Evolutionary conservation across 2,888 invertebrate genomes (phyloP).

Genomic region (Cephus pygmeus): DNA sequence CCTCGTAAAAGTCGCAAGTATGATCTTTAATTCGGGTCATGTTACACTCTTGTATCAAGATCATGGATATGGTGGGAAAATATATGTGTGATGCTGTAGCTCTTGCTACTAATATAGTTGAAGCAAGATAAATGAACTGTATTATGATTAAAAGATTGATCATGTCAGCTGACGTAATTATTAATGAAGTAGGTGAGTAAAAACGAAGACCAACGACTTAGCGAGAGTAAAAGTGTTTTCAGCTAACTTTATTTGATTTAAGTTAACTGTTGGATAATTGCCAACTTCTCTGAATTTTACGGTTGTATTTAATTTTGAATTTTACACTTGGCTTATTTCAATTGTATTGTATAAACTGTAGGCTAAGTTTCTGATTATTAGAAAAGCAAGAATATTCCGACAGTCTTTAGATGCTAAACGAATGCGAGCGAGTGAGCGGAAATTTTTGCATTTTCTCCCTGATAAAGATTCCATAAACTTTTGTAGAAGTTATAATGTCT

Average conservation of each 20-base stretch:
- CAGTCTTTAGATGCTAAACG: not conserved
- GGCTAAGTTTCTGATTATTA: not conserved
- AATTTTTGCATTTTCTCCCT: not conserved
- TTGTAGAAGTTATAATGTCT: slow-evolving; percentile 1
- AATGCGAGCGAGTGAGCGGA: too few species aligned
- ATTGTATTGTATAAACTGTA: not conserved
- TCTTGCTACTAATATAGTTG: not conserved
- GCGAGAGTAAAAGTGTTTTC: not conserved
- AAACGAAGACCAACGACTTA: not conserved
- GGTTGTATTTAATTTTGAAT: not conserved
- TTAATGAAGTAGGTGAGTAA: not conserved
- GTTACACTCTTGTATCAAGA: not conserved
- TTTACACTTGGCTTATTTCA: not conserved
- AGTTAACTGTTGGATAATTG: not conserved
- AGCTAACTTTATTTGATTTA: not conserved
- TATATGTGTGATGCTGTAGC: not conserved
- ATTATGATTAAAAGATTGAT: not conserved
- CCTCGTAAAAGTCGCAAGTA: too few species aligned
- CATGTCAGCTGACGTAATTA: not conserved
- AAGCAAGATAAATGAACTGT: not conserved
- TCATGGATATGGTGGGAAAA: not conserved
- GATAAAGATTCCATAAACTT: not conserved
- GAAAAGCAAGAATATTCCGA: not conserved
- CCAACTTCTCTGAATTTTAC: not conserved
- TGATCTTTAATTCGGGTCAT: not conserved